phyloP scores from a whole-genome alignment of 2,113 vertebrate species.

The Xiphorhynchus elegans region DNA sequence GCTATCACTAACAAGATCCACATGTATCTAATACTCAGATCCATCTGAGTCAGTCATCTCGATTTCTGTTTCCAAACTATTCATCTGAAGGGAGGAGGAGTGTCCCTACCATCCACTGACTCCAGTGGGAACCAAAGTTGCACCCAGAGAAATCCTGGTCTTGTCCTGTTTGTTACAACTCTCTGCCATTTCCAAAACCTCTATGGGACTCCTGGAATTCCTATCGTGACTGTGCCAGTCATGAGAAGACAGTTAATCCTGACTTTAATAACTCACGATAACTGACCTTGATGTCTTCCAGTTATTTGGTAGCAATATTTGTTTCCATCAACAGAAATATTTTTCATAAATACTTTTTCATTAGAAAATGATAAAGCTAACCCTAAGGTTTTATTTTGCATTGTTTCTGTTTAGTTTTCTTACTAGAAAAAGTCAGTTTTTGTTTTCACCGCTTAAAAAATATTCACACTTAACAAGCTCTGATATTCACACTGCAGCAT shows the following conservation, averaged over 20 bases:
- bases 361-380: not conserved
- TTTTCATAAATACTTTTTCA: not conserved
- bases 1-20: slow-evolving; percentile 8
- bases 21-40: not conserved
- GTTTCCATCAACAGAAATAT: not conserved
- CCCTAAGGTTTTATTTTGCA: not conserved
- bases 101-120: not conserved
- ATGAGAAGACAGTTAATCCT: not conserved
- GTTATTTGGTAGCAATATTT: not conserved
- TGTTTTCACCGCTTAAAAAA: not conserved
- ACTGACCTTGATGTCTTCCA: not conserved
- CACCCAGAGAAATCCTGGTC: not conserved
- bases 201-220: not conserved
- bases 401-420: not conserved
- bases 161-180: not conserved
- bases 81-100: not conserved
- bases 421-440: not conserved
- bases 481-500: not conserved
- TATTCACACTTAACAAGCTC: not conserved
- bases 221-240: not conserved
- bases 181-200: not conserved
- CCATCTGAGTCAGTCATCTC: not conserved
- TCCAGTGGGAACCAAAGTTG: not conserved
- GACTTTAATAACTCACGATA: not conserved
- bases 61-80: not conserved